A percentile compares a stretch with the other conserved stretches of the same genome.
These are phyloP conservation scores for Tokudaia tokunoshimensis DNA, from an alignment of 2,797 vertebrate species.

Conservation along the genomic window DNA sequence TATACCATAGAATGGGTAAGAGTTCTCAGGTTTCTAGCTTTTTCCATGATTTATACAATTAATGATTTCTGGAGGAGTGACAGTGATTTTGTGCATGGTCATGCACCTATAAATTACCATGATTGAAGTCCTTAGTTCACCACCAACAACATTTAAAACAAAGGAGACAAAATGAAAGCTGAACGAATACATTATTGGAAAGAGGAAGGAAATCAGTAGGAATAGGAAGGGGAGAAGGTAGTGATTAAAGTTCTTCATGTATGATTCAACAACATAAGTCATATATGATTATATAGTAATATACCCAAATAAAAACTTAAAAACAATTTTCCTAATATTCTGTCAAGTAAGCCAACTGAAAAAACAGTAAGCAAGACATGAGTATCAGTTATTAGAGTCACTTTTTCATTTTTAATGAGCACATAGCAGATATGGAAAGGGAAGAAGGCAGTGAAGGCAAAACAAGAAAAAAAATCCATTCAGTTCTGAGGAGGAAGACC, in stretches of 20 bases:
- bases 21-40: not conserved
- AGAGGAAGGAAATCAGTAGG: not conserved
- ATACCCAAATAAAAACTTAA: not conserved
- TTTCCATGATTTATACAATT: not conserved
- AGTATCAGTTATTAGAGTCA: not conserved
- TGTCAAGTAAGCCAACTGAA: not conserved
- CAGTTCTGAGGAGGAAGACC: not conserved
- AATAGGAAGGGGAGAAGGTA: no score
- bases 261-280: no score
- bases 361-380: conserved; percentile 1
- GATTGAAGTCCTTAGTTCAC: not conserved
- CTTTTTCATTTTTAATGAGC: not conserved
- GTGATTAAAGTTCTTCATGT: not conserved
- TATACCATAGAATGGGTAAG: not conserved
- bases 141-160: not conserved
- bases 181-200: not conserved
- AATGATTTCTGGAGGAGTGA: no score
- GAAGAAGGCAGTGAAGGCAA: not conserved
- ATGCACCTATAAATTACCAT: not conserved
- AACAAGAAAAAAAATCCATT: not conserved
- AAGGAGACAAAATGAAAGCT: no score
- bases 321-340: not conserved
- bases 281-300: not conserved
- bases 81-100: not conserved
- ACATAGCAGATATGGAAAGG: not conserved